A percentile compares a stretch with the other conserved stretches of the same genome.
Evolutionary conservation across 1,140 invertebrate genomes (phyloP).

Genomic region (Drosophila burlai): DNA sequence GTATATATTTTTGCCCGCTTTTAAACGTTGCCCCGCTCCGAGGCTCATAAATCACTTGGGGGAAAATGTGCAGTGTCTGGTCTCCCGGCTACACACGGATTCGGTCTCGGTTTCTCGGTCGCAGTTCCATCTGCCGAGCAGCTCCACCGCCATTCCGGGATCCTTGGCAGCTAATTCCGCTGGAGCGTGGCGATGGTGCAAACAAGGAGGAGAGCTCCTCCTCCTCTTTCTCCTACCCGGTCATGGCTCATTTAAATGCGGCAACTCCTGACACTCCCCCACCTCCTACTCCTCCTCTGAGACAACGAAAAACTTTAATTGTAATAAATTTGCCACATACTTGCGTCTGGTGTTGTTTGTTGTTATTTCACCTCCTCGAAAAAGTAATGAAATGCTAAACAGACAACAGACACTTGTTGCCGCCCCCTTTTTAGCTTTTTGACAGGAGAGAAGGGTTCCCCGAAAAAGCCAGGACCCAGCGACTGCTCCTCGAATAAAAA

Average conservation of each 20-base stretch:
- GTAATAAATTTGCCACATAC: slow-evolving; percentile 76
- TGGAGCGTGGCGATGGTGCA: slow-evolving; percentile 25
- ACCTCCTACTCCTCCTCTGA: slow-evolving; percentile 1
- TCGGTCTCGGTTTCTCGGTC: slow-evolving; percentile 17
- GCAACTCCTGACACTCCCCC: slow-evolving; percentile 45
- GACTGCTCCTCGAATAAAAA: slow-evolving; percentile 2
- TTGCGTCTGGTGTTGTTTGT: slow-evolving; percentile 15
- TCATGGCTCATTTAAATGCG: slow-evolving; percentile 70
- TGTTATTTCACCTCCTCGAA: slow-evolving; percentile 26
- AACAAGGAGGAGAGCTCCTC: slow-evolving; percentile 17
- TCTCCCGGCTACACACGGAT: slow-evolving; percentile 20
- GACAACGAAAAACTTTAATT: slow-evolving; percentile 66
- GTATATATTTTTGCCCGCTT: slow-evolving; percentile 63
- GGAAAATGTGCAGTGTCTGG: slow-evolving; percentile 67
- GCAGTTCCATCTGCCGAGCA: slow-evolving; percentile 33
- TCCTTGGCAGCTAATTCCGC: slow-evolving; percentile 50
- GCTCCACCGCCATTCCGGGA: slow-evolving; percentile 20
- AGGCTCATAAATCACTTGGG: slow-evolving; percentile 76
- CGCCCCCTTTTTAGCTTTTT: slow-evolving; percentile 27
- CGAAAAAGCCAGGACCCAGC: background rate
- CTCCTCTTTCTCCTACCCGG: slow-evolving; percentile 3
- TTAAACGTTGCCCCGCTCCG: slow-evolving; percentile 68
- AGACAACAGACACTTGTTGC: slow-evolving; percentile 60
- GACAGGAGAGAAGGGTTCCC: slow-evolving; percentile 18
- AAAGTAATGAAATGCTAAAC: slow-evolving; percentile 61